Percentiles rank a stretch among this genome's conserved stretches.
These are phyloP conservation scores for Ischnura elegans DNA, from an alignment of 2,888 invertebrate genomes.

Conservation along the genomic window DNA sequence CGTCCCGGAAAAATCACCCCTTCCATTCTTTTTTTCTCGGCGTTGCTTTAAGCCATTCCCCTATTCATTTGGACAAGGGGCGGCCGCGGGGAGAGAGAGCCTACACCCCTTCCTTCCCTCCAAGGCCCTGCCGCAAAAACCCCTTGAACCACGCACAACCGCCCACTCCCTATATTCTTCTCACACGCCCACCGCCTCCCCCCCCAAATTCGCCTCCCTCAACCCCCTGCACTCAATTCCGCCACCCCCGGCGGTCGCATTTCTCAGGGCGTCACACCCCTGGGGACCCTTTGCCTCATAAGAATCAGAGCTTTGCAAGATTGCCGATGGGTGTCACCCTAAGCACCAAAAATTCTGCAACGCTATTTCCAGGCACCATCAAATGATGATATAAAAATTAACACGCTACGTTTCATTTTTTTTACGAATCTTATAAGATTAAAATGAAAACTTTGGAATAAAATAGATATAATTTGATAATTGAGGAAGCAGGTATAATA, in stretches of 20 bases:
- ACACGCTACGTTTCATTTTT: no score
- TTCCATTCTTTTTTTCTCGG: not conserved
- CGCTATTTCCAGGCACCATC: not conserved
- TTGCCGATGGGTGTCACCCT: slow-evolving; percentile 3
- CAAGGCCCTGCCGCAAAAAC: not conserved
- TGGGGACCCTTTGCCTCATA: not conserved
- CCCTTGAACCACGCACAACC: slow-evolving; percentile 16
- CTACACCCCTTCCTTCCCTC: not conserved
- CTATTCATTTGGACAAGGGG: not conserved
- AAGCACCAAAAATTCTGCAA: not conserved
- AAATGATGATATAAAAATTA: no score
- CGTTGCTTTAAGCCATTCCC: not conserved
- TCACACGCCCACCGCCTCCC: not conserved
- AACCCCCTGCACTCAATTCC: slow-evolving; percentile 7
- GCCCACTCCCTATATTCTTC: not conserved
- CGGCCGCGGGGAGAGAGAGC: not conserved
- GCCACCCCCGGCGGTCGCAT: slow-evolving; percentile 28
- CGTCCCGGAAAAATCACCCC: not conserved
- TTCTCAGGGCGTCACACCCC: not conserved
- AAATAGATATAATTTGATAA: no score
- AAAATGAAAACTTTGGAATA: no score
- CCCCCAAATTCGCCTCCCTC: not conserved
- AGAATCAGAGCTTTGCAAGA: slow-evolving; percentile 45
- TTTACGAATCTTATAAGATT: no score
- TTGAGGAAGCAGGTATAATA: no score